A percentile compares a stretch with the other conserved stretches of the same genome.
Evolutionary conservation across 2,797 vertebrate genomes (phyloP).

Genomic region (Hafferia zeledoni): DNA sequence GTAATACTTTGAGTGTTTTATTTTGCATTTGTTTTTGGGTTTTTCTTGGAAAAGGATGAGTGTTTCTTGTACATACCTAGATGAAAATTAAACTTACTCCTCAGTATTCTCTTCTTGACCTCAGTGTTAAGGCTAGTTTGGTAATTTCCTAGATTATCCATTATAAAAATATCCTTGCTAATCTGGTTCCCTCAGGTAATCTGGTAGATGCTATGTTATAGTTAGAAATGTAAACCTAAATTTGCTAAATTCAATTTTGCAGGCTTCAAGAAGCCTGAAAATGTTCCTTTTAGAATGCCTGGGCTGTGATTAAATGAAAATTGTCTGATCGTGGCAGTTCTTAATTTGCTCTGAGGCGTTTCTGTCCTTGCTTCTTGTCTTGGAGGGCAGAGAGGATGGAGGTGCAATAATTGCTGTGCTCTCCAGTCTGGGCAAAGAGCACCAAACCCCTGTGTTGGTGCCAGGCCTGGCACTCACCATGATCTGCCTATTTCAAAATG

Average conservation of each 20-base stretch:
- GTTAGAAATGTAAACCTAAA: background rate
- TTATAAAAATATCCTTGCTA: constrained; percentile 40
- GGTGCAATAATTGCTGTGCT: background rate
- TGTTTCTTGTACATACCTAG: background rate
- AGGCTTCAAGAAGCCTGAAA: background rate
- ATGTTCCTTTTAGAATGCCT: constrained; percentile 12
- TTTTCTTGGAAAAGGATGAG: background rate
- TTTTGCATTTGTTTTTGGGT: background rate
- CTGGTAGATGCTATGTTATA: background rate
- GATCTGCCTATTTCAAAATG: background rate
- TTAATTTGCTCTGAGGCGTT: constrained; percentile 10
- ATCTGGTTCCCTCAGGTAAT: constrained; percentile 14
- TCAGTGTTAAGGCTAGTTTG: background rate
- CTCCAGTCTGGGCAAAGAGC: background rate
- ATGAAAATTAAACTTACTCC: background rate
- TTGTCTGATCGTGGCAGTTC: background rate
- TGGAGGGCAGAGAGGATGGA: background rate
- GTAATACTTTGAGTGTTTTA: background rate
- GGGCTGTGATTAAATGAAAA: background rate
- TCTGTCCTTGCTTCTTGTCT: background rate
- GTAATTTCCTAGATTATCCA: background rate
- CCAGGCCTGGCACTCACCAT: background rate
- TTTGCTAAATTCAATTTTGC: background rate
- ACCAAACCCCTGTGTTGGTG: background rate
- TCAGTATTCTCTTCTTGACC: background rate